Evolutionary conservation across 2,888 invertebrate genomes (phyloP).

Genomic region (Perizoma flavofasciatum): DNA sequence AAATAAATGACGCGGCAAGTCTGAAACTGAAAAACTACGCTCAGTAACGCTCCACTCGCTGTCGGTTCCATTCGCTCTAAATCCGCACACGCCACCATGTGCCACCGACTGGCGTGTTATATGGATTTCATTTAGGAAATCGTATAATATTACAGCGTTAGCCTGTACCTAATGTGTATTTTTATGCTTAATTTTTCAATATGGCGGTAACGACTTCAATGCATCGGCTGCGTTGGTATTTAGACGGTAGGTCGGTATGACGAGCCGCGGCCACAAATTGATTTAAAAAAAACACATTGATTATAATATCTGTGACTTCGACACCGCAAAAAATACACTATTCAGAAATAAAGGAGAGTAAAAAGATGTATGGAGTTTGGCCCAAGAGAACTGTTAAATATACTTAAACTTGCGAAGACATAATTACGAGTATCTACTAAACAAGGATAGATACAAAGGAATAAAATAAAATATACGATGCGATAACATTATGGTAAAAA

Average conservation of each 20-base stretch:
- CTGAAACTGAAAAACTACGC: conserved; percentile 1
- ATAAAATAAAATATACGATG: no score
- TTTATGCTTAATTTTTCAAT: conserved; percentile 74
- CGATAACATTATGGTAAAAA: no score
- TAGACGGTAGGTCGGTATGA: background rate
- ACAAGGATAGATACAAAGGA: no score
- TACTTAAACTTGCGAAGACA: no score
- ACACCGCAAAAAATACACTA: no score
- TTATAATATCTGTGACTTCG: no score
- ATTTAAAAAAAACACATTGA: background rate
- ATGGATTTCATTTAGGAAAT: conserved; percentile 82
- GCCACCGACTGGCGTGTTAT: conserved; percentile 75
- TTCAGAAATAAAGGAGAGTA: no score
- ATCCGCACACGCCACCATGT: conserved; percentile 59
- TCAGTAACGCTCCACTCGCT: conserved; percentile 1
- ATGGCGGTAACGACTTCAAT: conserved; percentile 34
- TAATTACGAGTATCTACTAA: no score
- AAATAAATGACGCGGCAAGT: background rate
- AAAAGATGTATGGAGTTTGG: no score
- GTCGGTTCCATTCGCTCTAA: conserved; percentile 46
- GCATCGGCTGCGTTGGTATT: background rate
- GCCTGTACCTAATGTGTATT: conserved; percentile 72
- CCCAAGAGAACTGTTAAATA: no score
- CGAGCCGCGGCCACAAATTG: conserved; percentile 5
- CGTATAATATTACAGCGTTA: conserved; percentile 75